Evolutionary conservation across 92 coral and sea anemone genomes (phyloP).

Genomic region (Siderastrea radians): DNA sequence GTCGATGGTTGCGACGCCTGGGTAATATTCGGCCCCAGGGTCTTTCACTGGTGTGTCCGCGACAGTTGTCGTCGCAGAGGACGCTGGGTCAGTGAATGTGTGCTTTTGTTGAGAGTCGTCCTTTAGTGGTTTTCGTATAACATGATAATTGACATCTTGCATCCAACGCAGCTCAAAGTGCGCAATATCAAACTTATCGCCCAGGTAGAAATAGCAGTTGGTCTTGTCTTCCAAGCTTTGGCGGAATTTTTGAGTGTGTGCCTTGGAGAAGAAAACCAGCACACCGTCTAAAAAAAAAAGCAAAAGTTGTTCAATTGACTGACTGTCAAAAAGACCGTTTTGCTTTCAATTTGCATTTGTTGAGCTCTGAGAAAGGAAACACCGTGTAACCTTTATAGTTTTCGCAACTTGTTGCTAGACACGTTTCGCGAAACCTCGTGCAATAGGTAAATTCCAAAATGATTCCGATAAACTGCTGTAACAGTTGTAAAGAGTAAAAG

Average conservation of each 20-base stretch:
- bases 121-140: background rate
- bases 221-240: conserved; percentile 70
- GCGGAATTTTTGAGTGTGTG: conserved; percentile 75
- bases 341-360: background rate
- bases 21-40: conserved; percentile 42
- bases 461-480: too few species aligned
- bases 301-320: background rate
- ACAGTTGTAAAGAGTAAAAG: too few species aligned
- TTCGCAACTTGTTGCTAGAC: too few species aligned
- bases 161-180: conserved; percentile 88
- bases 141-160: conserved; percentile 34
- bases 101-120: background rate
- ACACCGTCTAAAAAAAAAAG: conserved; percentile 72
- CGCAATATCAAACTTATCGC: conserved; percentile 74
- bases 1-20: conserved; percentile 76
- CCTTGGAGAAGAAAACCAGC: conserved; percentile 71
- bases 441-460: too few species aligned
- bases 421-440: too few species aligned
- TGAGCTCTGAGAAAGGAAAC: background rate
- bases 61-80: background rate
- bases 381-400: background rate
- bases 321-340: background rate
- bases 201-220: conserved; percentile 80
- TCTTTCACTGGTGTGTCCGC: conserved; percentile 16
- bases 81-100: background rate